phyloP scores from a whole-genome alignment of 2,797 vertebrate genomes.

The Cottoperca gobio region DNA sequence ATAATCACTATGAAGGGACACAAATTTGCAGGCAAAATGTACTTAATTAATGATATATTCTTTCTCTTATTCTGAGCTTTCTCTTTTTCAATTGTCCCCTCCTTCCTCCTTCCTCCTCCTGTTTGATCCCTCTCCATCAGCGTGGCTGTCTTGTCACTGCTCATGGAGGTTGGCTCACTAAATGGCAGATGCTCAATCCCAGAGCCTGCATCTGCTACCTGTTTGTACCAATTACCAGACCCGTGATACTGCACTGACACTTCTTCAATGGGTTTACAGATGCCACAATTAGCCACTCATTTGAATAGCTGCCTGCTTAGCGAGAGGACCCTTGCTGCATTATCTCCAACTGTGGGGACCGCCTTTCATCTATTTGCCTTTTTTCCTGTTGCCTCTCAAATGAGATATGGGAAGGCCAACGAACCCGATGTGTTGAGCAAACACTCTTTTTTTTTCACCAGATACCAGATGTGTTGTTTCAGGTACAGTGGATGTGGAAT shows the following conservation, averaged over 20 bases:
- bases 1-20: background rate
- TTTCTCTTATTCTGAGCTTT: background rate
- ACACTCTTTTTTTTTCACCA: slow-evolving; percentile 51
- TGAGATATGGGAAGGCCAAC: slow-evolving; percentile 70
- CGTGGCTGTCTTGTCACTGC: slow-evolving; percentile 68
- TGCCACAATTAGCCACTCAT: slow-evolving; percentile 91
- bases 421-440: slow-evolving; percentile 69
- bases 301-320: slow-evolving; percentile 90
- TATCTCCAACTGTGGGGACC: slow-evolving; percentile 84
- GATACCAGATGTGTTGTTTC: slow-evolving; percentile 18
- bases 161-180: slow-evolving; percentile 73
- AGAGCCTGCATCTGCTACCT: slow-evolving; percentile 84
- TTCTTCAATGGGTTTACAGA: slow-evolving; percentile 90
- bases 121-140: slow-evolving; percentile 57
- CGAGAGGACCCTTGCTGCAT: slow-evolving; percentile 82
- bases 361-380: slow-evolving; percentile 76
- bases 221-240: slow-evolving; percentile 86
- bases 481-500: background rate
- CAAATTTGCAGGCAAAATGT: background rate
- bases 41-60: background rate
- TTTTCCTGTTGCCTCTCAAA: slow-evolving; percentile 72
- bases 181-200: slow-evolving; percentile 81
- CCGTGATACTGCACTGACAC: slow-evolving; percentile 79
- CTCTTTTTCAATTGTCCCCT: background rate
- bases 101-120: background rate